Percentiles rank a stretch among this genome's conserved stretches.
These are phyloP conservation scores for Hydrochoerus hydrochaeris DNA, from an alignment of 2,113 vertebrate species.

Conservation along the genomic window DNA sequence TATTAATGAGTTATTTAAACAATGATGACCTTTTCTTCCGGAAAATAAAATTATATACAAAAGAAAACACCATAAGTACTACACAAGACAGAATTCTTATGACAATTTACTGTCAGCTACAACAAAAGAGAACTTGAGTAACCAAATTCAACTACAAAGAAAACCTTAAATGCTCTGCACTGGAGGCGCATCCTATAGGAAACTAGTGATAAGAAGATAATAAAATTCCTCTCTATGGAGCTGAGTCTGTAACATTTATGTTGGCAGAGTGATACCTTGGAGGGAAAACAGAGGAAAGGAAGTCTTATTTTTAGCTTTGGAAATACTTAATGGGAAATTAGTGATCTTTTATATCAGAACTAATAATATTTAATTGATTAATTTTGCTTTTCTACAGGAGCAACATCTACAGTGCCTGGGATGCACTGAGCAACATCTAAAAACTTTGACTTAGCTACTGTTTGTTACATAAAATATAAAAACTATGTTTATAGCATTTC, in stretches of 20 bases:
- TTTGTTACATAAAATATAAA: no score
- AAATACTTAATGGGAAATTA: constrained; percentile 36
- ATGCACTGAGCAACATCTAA: not conserved
- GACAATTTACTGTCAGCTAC: not conserved
- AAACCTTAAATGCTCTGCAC: not conserved
- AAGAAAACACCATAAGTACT: not conserved
- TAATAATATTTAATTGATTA: constrained; percentile 31
- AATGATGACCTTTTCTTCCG: not conserved
- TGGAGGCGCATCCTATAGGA: not conserved
- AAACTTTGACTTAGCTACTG: not conserved
- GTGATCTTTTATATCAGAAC: constrained; percentile 44
- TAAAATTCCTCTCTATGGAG: not conserved
- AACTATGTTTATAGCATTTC: not conserved
- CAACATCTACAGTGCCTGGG: not conserved
- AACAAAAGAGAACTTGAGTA: not conserved
- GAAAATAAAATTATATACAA: not conserved
- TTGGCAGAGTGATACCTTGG: not conserved
- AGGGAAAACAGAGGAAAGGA: constrained; percentile 15
- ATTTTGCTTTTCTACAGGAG: not conserved
- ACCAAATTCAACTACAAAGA: not conserved
- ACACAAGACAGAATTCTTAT: not conserved
- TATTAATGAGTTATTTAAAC: constrained; percentile 25
- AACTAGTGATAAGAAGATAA: not conserved
- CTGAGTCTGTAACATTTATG: not conserved
- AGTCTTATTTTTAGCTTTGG: constrained; percentile 41